These are phyloP conservation scores for Halcyon malimbica DNA, from an alignment of 2,113 vertebrate species.

Conservation along the genomic window DNA sequence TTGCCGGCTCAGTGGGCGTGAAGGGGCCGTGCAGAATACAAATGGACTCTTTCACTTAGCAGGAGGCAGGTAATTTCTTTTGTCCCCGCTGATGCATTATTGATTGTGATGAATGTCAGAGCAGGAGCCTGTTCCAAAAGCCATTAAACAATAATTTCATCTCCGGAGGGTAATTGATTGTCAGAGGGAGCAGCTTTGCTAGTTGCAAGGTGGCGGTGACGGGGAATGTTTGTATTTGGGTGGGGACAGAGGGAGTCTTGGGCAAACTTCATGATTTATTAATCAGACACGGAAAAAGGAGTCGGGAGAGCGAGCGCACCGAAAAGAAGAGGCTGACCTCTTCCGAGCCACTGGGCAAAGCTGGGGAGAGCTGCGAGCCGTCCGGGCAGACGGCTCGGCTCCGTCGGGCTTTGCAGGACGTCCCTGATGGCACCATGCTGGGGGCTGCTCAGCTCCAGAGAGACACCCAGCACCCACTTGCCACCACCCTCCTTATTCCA, in stretches of 20 bases:
- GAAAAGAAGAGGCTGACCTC: conserved; percentile 24
- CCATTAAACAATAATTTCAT: conserved; percentile 87
- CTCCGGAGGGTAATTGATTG: conserved; percentile 84
- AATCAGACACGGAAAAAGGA: conserved; percentile 51
- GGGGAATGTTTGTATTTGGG: conserved; percentile 76
- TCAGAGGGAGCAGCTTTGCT: conserved; percentile 72
- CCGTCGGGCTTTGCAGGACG: not conserved
- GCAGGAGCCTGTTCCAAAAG: conserved; percentile 80
- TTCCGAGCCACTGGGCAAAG: not conserved
- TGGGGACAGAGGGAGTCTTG: conserved; percentile 36
- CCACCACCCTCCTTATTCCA: not conserved
- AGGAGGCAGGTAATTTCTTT: conserved; percentile 84
- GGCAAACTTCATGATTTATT: conserved; percentile 77
- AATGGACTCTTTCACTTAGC: conserved; percentile 81
- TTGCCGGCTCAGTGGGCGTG: conserved; percentile 58
- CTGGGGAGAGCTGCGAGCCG: not conserved
- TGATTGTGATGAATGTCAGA: conserved; percentile 86
- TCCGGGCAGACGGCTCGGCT: fast-evolving
- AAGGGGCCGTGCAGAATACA: conserved; percentile 70
- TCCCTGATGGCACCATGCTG: not conserved
- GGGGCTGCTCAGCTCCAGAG: not conserved
- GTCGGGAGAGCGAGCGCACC: conserved; percentile 32
- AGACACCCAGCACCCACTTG: fast-evolving
- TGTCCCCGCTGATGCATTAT: conserved; percentile 84
- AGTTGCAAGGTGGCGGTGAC: conserved; percentile 66